phyloP scores from a whole-genome alignment of 2,113 vertebrate species.

The Trachemys scripta region DNA sequence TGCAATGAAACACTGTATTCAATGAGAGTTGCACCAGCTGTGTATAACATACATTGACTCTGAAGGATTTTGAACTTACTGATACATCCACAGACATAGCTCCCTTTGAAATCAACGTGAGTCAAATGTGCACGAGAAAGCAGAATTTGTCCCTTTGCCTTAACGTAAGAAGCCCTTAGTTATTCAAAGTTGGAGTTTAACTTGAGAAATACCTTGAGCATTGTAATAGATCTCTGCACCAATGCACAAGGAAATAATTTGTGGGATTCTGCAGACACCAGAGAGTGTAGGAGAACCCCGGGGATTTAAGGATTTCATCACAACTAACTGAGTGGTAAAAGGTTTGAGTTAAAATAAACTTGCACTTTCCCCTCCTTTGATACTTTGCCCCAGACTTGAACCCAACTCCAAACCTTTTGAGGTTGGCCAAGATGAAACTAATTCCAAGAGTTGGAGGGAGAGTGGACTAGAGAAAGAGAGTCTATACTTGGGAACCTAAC shows the following conservation, averaged over 20 bases:
- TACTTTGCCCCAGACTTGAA: not conserved
- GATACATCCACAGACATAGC: not conserved
- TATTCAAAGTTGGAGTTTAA: not conserved
- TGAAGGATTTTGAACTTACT: not conserved
- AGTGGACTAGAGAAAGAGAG: not conserved
- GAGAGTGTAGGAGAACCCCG: not conserved
- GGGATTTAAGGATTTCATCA: not conserved
- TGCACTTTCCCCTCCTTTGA: not conserved
- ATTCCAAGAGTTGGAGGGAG: not conserved
- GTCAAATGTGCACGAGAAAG: not conserved
- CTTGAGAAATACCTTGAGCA: not conserved
- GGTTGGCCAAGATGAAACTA: not conserved
- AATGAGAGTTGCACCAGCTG: accelerated
- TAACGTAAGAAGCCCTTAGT: not conserved
- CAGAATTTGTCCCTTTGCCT: not conserved
- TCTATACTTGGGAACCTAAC: not conserved
- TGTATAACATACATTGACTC: not conserved
- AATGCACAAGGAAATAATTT: not conserved
- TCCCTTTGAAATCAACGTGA: not conserved
- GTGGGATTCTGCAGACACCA: not conserved
- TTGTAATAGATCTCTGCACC: not conserved
- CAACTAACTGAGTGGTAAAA: not conserved
- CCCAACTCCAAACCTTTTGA: accelerated
- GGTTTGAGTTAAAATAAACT: not conserved
- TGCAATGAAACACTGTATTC: not conserved